A percentile compares a stretch with the other conserved stretches of the same genome.
phyloP scores from a whole-genome alignment of 2,888 invertebrate species.

The Agrotis exclamationis region DNA sequence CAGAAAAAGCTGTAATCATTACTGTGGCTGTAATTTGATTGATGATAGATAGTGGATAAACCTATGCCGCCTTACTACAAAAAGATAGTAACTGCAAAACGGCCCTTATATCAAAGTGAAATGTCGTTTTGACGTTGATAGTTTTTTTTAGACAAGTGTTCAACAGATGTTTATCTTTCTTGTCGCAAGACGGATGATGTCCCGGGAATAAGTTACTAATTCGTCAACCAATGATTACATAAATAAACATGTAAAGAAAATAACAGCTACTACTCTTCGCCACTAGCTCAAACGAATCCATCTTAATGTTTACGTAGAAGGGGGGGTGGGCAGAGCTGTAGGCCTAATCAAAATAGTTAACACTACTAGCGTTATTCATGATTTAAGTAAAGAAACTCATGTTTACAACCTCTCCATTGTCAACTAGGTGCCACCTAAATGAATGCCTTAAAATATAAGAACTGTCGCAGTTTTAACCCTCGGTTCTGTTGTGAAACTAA shows the following conservation, averaged over 20 bases:
- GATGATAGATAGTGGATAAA: not conserved
- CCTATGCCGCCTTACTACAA: no score
- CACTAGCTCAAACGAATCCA: slow-evolving; percentile 19
- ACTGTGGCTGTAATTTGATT: not conserved
- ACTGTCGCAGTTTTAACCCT: no score
- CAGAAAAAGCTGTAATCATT: not conserved
- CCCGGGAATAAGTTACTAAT: no score
- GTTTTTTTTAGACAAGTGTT: no score
- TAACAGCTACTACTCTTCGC: not conserved
- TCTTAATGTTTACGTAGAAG: slow-evolving; percentile 43
- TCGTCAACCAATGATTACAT: not conserved
- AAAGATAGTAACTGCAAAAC: no score
- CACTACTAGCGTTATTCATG: not conserved
- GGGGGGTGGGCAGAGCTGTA: slow-evolving; percentile 54
- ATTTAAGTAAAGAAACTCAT: not conserved
- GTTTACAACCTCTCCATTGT: not conserved
- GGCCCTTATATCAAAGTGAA: no score
- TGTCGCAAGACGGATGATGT: no score
- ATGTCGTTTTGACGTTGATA: no score
- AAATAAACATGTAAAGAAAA: not conserved
- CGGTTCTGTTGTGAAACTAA: not conserved
- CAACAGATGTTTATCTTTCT: no score
- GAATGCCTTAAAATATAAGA: no score
- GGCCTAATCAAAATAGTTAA: slow-evolving; percentile 48
- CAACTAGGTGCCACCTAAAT: not conserved